Conservation (phyloP, 2,113 vertebrate genomes). For the Leucopsar rothschildi region DNA sequence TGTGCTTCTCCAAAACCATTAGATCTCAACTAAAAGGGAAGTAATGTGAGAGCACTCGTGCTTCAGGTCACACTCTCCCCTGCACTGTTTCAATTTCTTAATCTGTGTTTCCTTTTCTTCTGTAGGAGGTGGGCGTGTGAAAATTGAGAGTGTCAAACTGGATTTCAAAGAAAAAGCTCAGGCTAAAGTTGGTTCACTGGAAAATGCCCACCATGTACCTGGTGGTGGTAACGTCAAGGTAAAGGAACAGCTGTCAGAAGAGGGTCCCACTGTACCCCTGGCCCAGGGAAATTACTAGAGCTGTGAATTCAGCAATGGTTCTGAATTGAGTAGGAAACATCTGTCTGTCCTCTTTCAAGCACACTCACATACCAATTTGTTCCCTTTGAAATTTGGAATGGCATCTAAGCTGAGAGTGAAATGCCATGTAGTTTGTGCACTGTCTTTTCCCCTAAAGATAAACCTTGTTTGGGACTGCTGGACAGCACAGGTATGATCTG, state of each 20-base stretch:
- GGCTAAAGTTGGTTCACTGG: constrained; percentile 95
- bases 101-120: constrained; percentile 6
- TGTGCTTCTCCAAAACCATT: neutral
- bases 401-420: neutral
- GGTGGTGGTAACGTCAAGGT: constrained; percentile 89
- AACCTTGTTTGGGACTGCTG: neutral
- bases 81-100: neutral
- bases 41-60: accelerated
- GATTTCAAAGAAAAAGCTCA: constrained; percentile 99
- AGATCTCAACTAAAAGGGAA: neutral
- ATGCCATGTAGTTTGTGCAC: neutral
- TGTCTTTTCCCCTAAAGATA: neutral
- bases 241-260: constrained; percentile 39
- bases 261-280: neutral
- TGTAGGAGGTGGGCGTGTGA: constrained; percentile 91
- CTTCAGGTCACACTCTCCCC: neutral
- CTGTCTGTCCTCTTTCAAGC: neutral
- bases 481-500: neutral
- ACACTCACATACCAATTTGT: neutral
- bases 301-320: neutral
- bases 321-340: neutral
- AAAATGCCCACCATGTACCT: constrained; percentile 90
- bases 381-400: neutral
- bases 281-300: neutral
- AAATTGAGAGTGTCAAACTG: constrained; percentile 95